Conservation (phyloP, 2,888 invertebrate genomes). For the Ceramica pisi region DNA sequence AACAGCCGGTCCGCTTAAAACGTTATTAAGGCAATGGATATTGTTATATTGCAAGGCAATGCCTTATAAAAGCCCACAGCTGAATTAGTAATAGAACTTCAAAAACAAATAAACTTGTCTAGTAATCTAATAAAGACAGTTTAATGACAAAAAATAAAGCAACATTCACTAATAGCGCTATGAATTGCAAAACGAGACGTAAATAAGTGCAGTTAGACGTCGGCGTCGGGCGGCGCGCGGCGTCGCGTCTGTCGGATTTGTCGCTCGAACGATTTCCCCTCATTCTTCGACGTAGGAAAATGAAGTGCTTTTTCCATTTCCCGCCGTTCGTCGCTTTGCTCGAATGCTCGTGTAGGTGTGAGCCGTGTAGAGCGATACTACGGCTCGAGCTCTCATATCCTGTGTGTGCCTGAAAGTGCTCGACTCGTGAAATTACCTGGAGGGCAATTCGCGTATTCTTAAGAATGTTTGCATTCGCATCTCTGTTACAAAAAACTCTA, state of each 20-base stretch:
- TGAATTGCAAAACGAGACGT: slow-evolving; percentile 47
- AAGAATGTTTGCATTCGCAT: not conserved
- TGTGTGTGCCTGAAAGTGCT: slow-evolving; percentile 58
- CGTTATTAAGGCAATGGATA: not conserved
- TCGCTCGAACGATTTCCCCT: slow-evolving; percentile 59
- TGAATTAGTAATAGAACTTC: not conserved
- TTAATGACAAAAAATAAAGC: slow-evolving; percentile 23
- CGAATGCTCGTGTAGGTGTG: slow-evolving; percentile 38
- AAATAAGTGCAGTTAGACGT: slow-evolving; percentile 48
- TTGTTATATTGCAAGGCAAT: not conserved
- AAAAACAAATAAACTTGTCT: not conserved
- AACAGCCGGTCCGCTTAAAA: not conserved
- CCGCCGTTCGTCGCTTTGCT: slow-evolving; percentile 51
- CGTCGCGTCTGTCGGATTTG: slow-evolving; percentile 57
- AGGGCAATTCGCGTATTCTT: slow-evolving; percentile 9
- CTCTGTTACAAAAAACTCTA: not conserved
- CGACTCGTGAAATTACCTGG: slow-evolving; percentile 65
- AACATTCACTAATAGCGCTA: slow-evolving; percentile 45
- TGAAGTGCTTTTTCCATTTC: slow-evolving; percentile 71
- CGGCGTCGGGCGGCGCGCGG: slow-evolving; percentile 32
- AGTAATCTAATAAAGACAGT: slow-evolving; percentile 27
- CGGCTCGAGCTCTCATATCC: slow-evolving; percentile 63
- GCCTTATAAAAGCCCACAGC: too few relatives aligned
- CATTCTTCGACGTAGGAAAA: slow-evolving; percentile 61
- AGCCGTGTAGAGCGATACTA: slow-evolving; percentile 45